Evolutionary conservation across 2,113 vertebrate genomes (phyloP), one percentile per base, ranked within the genome.

Genomic region (Grantiella picta): DNA sequence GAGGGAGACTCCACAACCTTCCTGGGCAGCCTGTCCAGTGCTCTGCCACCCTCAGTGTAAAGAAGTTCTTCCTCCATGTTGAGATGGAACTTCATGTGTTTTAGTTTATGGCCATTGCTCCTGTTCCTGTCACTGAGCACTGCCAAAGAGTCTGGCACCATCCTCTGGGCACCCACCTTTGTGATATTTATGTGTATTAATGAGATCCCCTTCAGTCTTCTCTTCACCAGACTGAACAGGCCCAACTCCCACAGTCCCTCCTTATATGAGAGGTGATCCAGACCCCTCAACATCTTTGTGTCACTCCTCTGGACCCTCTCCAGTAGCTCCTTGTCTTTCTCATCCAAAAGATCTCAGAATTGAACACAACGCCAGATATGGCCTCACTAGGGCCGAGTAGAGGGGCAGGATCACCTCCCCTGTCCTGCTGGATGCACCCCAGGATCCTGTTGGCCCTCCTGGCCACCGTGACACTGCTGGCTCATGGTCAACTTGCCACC

Each of bases 391-490:
- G 19, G n/a, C 38, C 7, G 13, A 47, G 24, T 6, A 35, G n/a
- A 25, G 52, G 12, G 7, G 10, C 36, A 75, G 61, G 38, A 75
- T 60, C 38, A 38, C 24, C 11, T 68, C 10, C 9, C 20, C 12
- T 1, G 5, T 0, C 16, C 38, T 75, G 17, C 24, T 2, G 1
- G 24, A 38, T 60, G 24, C 24, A 35, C 11, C 11, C 13, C 53
- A 53, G 20, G 11, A 25, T 60, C 11, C 16, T n/a, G 8, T 10
- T 60, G 38, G 16, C 24, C 13, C 9, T 49, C 9, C 33, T 69
- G 33, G 35, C 47, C 9, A 3, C 68, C 36, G 6, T n/a, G 47
- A 10, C 25, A 69, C 35, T 70, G 47, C 47, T 15, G 8, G 47
- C 35, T 52, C 35, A 22, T 22, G 5, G 31, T 45, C 63, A 45